Base-by-base conservation (phyloP, 2,113 vertebrate species). In the Callorhinus ursinus region DNA sequence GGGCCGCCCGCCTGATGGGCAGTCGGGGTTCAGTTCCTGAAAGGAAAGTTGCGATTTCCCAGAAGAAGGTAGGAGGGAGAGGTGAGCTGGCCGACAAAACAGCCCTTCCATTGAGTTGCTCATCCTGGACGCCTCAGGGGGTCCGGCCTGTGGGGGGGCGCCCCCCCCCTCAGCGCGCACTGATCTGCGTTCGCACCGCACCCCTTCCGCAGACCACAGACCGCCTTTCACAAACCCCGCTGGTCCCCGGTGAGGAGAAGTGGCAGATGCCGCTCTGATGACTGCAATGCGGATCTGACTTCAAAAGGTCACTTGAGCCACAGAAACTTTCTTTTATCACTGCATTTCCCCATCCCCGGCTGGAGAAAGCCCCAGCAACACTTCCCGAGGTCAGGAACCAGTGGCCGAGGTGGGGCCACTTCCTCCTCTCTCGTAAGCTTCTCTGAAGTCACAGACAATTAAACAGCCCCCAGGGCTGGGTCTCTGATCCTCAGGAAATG, bases 401-500 rank as follows among this genome's bases (percentile, higher is more conserved):
- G 74, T 3, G 1, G 46, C 42, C 0, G 2, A 88, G 90, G 87
- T 9, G 83, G 87, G 79, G 96, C 65, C 18, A 1, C 72, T 93
- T 88, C 91, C 96, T 84, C 42, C 36, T 63, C 67, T 13, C 61
- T 39, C 89, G 6, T 4, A 4, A 13, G 77, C 39, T 69, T 65
- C 39, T 88, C 87, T 85, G 83, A 91, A 86, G 79, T 93, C 74
- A 21, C 39, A 49, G 42, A 33, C 74, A 57, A 36, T 83, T 26
- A 22, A 82, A 42, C 61, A 21, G 26, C 12, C 0, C 1, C 24
- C 12, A 51, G 89, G 61, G n/a, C 94, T n/a, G 63, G n/a, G 49
- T 22, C 85, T 72, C 72, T 33, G 76, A 79, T 67, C 79, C 90
- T 28, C 83, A 53, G 96, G 96, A 94, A 94, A 94, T 42, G 90